Percentiles rank a stretch among this genome's conserved stretches.
These are phyloP conservation scores for Exocentrus adspersus DNA, from an alignment of 2,888 invertebrate genomes.

Conservation along the genomic window DNA sequence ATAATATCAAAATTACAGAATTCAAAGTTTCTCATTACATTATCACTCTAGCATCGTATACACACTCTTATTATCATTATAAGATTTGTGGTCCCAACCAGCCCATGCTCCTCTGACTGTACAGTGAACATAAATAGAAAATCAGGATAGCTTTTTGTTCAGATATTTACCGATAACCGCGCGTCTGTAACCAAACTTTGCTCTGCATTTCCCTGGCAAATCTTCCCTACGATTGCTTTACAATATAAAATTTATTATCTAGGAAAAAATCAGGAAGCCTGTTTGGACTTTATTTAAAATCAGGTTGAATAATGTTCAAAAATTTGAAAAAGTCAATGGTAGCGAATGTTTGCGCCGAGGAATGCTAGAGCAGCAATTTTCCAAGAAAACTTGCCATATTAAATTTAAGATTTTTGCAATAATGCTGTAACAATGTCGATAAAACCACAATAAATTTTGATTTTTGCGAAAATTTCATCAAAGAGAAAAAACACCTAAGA, in stretches of 20 bases:
- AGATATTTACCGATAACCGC: conserved; percentile 36
- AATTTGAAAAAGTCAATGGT: too few relatives aligned
- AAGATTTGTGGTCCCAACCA: conserved; percentile 44
- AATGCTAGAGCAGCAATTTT: conserved; percentile 15
- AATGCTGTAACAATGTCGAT: conserved; percentile 45
- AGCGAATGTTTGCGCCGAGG: conserved; percentile 11
- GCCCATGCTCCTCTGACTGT: conserved; percentile 40
- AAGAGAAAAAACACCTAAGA: conserved; percentile 36
- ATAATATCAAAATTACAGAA: conserved; percentile 45
- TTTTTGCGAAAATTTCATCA: conserved; percentile 38
- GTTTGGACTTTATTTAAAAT: too few relatives aligned
- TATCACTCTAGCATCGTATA: conserved; percentile 48
- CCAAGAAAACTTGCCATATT: conserved; percentile 34
- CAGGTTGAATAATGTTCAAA: too few relatives aligned
- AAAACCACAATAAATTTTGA: conserved; percentile 54
- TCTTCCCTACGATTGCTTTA: conserved; percentile 46
- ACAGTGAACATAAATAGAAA: conserved; percentile 31
- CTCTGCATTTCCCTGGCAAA: conserved; percentile 44
- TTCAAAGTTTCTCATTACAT: too few relatives aligned
- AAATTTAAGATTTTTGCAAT: conserved; percentile 38
- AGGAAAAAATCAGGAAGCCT: too few relatives aligned
- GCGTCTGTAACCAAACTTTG: conserved; percentile 53
- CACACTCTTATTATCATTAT: too few relatives aligned
- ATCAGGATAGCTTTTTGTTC: conserved; percentile 27
- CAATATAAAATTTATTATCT: background rate